Conservation (phyloP, 92 coral and sea anemone genomes). For the Paragorgia papillata region DNA sequence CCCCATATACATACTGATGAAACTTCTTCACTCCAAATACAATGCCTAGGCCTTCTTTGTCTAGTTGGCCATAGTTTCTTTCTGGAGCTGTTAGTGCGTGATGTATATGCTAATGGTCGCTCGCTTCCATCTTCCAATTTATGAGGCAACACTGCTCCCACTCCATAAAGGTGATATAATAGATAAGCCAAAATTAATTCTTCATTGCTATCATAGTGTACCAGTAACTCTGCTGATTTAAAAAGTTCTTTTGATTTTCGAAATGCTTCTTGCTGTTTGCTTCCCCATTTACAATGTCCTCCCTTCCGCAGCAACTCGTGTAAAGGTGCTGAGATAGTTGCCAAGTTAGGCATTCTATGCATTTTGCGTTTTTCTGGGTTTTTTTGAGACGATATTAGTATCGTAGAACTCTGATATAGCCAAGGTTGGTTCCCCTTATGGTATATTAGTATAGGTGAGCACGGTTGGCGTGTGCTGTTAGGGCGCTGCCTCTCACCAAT, state of each 20-base stretch:
- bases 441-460: too few species aligned
- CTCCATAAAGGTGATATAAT: slow-evolving; percentile 8
- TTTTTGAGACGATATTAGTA: too few species aligned
- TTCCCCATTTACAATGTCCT: slow-evolving; percentile 37
- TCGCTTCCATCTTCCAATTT: slow-evolving; percentile 33
- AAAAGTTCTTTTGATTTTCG: slow-evolving; percentile 23
- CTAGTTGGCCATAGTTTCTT: slow-evolving; percentile 30
- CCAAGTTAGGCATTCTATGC: slow-evolving; percentile 10
- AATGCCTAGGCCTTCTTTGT: slow-evolving; percentile 32
- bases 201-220: slow-evolving; percentile 38
- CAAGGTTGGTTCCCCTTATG: too few species aligned
- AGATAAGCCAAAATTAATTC: slow-evolving; percentile 27
- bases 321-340: slow-evolving; percentile 9
- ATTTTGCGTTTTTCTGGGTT: too few species aligned
- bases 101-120: slow-evolving; percentile 14
- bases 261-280: slow-evolving; percentile 28
- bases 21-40: slow-evolving; percentile 37
- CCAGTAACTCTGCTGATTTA: slow-evolving; percentile 24
- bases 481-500: too few species aligned
- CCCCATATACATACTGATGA: slow-evolving; percentile 21
- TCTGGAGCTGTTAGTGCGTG: slow-evolving; percentile 24
- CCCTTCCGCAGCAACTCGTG: not conserved
- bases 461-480: too few species aligned
- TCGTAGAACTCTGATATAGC: too few species aligned
- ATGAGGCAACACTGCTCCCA: slow-evolving; percentile 38